Evolutionary conservation across 2,888 invertebrate species (phyloP).

Genomic region (Drosophila paramelanica): DNA sequence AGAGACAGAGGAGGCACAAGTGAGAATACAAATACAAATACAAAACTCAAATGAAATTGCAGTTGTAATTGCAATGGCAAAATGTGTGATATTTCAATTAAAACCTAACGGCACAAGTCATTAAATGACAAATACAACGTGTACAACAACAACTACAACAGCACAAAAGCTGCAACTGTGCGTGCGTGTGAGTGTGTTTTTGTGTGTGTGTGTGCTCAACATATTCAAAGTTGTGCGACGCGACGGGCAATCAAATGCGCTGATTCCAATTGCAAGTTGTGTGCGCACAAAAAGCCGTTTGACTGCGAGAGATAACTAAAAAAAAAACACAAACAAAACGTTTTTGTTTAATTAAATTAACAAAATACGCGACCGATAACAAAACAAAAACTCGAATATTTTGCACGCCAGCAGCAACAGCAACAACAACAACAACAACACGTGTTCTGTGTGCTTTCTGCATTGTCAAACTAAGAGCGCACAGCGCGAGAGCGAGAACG

Average conservation of each 20-base stretch:
- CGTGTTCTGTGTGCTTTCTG: slow-evolving; percentile 46
- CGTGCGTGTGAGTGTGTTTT: slow-evolving; percentile 1
- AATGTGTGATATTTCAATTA: slow-evolving; percentile 79
- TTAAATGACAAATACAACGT: slow-evolving; percentile 65
- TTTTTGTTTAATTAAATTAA: slow-evolving; percentile 79
- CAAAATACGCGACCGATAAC: slow-evolving; percentile 67
- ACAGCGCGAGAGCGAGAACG: slow-evolving; percentile 26
- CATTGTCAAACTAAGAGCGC: slow-evolving; percentile 46
- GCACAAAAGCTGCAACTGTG: too few species aligned
- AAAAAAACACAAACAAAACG: slow-evolving; percentile 74
- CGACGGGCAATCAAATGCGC: slow-evolving; percentile 55
- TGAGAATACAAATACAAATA: background rate
- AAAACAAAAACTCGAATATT: slow-evolving; percentile 57
- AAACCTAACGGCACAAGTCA: slow-evolving; percentile 69
- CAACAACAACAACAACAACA: slow-evolving; percentile 52
- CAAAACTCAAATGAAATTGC: slow-evolving; percentile 14
- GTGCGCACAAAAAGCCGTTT: slow-evolving; percentile 43
- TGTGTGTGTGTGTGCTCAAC: slow-evolving; percentile 53
- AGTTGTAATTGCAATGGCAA: slow-evolving; percentile 44
- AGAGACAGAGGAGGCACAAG: slow-evolving; percentile 2
- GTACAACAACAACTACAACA: slow-evolving; percentile 23
- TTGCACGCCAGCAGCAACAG: slow-evolving; percentile 38
- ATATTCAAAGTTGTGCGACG: slow-evolving; percentile 72
- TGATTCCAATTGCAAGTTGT: slow-evolving; percentile 71
- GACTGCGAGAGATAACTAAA: background rate